These are phyloP conservation scores for Numenius phaeopus DNA, from an alignment of 2,797 vertebrate species.

Conservation along the genomic window DNA sequence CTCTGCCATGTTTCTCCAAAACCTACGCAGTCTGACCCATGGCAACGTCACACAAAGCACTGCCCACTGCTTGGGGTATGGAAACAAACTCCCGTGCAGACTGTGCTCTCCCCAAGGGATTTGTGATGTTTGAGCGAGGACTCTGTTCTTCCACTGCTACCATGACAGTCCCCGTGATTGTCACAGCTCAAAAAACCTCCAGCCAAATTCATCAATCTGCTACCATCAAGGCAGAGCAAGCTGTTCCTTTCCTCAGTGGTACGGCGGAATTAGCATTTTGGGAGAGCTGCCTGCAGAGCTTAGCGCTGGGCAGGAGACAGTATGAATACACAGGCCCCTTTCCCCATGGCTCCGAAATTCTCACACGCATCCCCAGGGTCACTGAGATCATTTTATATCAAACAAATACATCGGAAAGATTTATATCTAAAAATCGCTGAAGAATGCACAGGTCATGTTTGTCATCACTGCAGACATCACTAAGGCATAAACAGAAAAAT, in stretches of 20 bases:
- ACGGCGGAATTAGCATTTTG: not conserved
- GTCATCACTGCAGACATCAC: not conserved
- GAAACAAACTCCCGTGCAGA: not conserved
- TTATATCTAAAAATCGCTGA: not conserved
- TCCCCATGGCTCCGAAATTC: not conserved
- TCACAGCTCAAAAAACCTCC: not conserved
- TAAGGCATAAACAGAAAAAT: not conserved
- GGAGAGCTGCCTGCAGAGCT: not conserved
- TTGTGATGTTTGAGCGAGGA: not conserved
- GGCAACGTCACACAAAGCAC: rapidly evolving
- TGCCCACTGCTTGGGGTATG: not conserved
- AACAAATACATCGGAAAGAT: not conserved
- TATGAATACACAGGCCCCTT: not conserved
- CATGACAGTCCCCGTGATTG: rapidly evolving
- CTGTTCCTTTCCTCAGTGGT: not conserved
- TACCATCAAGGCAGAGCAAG: not conserved
- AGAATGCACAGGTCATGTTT: not conserved
- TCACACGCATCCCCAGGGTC: not conserved
- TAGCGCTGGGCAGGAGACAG: rapidly evolving
- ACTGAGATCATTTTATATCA: not conserved
- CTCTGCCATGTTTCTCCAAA: not conserved
- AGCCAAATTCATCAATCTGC: conserved; percentile 5
- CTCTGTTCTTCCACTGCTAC: not conserved
- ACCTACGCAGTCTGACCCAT: rapidly evolving
- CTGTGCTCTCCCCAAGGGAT: not conserved